These are phyloP conservation scores for Macaca fascicularis DNA, from an alignment of 2,113 vertebrate species.

Conservation along the genomic window DNA sequence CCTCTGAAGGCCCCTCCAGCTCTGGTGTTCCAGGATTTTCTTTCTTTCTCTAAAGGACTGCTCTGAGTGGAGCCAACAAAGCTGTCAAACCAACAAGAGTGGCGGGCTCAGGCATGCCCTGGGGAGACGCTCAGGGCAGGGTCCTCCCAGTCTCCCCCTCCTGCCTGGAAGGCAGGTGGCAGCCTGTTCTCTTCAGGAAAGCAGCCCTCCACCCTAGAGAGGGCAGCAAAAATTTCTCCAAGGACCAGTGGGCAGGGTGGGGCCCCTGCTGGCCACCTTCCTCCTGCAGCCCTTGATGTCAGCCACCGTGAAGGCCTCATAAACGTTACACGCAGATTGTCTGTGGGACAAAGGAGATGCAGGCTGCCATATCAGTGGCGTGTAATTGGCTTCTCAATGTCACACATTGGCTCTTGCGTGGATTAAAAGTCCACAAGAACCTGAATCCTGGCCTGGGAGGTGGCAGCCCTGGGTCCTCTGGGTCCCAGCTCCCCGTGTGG, in stretches of 20 bases:
- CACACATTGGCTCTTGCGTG: not conserved
- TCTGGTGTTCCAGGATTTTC: not conserved
- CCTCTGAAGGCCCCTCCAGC: not conserved
- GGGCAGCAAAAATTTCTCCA: not conserved
- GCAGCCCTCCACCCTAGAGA: not conserved
- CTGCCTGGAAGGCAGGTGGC: not conserved
- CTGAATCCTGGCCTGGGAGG: not conserved
- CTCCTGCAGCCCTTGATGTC: not conserved
- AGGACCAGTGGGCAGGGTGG: not conserved
- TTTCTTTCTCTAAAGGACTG: not conserved
- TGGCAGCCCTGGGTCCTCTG: not conserved
- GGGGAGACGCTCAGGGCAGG: not conserved
- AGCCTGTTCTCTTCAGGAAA: not conserved
- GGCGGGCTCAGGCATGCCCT: not conserved
- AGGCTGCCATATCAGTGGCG: fast-evolving
- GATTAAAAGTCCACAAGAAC: not conserved
- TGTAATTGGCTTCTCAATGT: not conserved
- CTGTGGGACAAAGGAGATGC: not conserved
- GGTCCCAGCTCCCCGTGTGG: not conserved
- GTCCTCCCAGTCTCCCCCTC: fast-evolving
- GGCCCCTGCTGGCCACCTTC: not conserved
- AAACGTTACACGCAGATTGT: fast-evolving
- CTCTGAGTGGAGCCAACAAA: not conserved
- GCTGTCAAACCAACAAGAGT: not conserved
- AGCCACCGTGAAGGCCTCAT: not conserved